Conservation (phyloP, 2,888 invertebrate species). For the Antheraea yamamai region DNA sequence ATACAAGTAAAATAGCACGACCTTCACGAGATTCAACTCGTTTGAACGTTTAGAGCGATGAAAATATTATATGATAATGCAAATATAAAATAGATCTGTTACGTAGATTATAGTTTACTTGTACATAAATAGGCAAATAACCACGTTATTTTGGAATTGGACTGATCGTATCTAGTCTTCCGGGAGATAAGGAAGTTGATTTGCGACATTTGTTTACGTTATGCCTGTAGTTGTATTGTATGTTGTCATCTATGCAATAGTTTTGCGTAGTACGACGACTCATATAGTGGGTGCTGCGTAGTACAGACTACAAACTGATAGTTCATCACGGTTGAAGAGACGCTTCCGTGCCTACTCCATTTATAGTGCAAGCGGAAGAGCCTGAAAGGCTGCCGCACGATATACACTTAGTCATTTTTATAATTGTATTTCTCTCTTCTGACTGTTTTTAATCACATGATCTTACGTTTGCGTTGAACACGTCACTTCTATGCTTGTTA, state of each 20-base stretch:
- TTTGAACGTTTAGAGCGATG: slow-evolving; percentile 3
- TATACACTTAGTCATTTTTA: slow-evolving; percentile 51
- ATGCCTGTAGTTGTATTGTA: slow-evolving; percentile 36
- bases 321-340: slow-evolving; percentile 46
- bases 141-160: slow-evolving; percentile 26
- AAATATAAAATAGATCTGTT: slow-evolving; percentile 4
- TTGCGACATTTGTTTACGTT: slow-evolving; percentile 49
- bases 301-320: slow-evolving; percentile 23
- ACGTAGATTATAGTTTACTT: slow-evolving; percentile 16
- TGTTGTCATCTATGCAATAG: slow-evolving; percentile 44
- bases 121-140: slow-evolving; percentile 15
- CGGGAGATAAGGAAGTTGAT: slow-evolving; percentile 66
- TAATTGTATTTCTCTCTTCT: slow-evolving; percentile 33
- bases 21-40: slow-evolving; percentile 13
- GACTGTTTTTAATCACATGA: slow-evolving; percentile 41
- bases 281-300: slow-evolving; percentile 44
- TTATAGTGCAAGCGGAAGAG: slow-evolving; percentile 74
- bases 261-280: slow-evolving; percentile 34
- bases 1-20: slow-evolving; percentile 4
- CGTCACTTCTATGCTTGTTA: background rate
- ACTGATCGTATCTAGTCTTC: slow-evolving; percentile 50
- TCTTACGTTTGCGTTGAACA: slow-evolving; percentile 23
- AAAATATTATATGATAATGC: slow-evolving; percentile 3
- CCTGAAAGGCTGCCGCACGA: slow-evolving; percentile 58
- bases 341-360: slow-evolving; percentile 66